Evolutionary conservation across 2,797 vertebrate species (phyloP).

Genomic region (Artibeus lituratus): DNA sequence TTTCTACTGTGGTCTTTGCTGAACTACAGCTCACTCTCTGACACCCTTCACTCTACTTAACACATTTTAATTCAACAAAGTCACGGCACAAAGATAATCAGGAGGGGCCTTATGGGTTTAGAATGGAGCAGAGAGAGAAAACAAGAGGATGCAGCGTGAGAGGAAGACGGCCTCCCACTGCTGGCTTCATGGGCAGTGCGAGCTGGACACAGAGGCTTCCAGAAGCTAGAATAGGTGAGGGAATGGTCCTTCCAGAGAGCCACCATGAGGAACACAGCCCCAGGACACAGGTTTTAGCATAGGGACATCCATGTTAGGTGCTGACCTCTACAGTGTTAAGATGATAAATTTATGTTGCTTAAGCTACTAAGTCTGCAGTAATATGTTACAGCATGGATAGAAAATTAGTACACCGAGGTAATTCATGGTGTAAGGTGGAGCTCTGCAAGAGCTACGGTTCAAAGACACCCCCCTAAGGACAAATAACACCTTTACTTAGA

Average conservation of each 20-base stretch:
- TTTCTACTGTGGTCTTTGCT: neutral
- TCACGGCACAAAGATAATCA: neutral
- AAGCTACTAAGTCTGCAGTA: too few relatives aligned
- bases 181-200: neutral
- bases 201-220: neutral
- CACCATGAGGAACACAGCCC: rapidly evolving
- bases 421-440: neutral
- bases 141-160: too few relatives aligned
- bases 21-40: neutral
- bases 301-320: neutral
- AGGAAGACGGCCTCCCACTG: rapidly evolving
- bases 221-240: neutral
- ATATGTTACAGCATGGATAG: neutral
- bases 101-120: neutral
- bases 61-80: neutral
- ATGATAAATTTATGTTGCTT: neutral
- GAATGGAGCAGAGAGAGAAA: neutral
- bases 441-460: neutral
- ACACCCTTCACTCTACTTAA: neutral
- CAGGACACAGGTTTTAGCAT: neutral
- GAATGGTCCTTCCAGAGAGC: neutral
- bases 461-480: neutral
- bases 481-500: neutral
- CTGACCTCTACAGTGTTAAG: neutral
- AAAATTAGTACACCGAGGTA: neutral